Percentiles rank a stretch among this genome's conserved stretches.
phyloP scores from a whole-genome alignment of 2,888 invertebrate genomes.

The Leucania comma region DNA sequence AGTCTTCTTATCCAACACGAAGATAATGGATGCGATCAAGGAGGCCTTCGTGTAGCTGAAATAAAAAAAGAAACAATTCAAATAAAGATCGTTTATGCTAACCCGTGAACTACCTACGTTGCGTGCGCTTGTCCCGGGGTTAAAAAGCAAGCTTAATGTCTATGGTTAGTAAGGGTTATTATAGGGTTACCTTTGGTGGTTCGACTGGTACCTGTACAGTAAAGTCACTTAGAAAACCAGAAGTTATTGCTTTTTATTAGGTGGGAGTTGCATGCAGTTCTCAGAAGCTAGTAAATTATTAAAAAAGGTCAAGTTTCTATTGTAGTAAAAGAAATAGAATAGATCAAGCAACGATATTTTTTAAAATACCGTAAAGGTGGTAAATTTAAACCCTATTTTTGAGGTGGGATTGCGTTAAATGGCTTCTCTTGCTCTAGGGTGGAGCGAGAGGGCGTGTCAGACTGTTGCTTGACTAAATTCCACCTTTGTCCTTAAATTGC shows the following conservation, averaged over 20 bases:
- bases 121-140: constrained; percentile 22
- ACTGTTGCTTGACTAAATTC: too few species aligned
- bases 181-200: constrained; percentile 28
- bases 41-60: constrained; percentile 99
- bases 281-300: background rate
- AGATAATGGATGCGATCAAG: constrained; percentile 98
- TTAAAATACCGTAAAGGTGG: too few species aligned
- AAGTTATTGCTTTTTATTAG: background rate
- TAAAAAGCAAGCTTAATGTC: constrained; percentile 15
- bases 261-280: background rate
- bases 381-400: too few species aligned
- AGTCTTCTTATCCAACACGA: constrained; percentile 99
- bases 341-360: background rate
- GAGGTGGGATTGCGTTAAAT: too few species aligned
- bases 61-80: constrained; percentile 63
- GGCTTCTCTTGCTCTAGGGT: too few species aligned
- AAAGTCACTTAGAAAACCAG: constrained; percentile 7
- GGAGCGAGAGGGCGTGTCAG: too few species aligned
- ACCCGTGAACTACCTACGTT: constrained; percentile 5
- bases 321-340: background rate
- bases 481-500: too few species aligned
- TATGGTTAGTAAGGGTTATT: constrained; percentile 24
- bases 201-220: constrained; percentile 30
- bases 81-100: background rate
- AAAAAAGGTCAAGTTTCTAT: background rate